Base-by-base conservation (phyloP, 1,140 invertebrate genomes). In the Potamilus streckersoni region DNA sequence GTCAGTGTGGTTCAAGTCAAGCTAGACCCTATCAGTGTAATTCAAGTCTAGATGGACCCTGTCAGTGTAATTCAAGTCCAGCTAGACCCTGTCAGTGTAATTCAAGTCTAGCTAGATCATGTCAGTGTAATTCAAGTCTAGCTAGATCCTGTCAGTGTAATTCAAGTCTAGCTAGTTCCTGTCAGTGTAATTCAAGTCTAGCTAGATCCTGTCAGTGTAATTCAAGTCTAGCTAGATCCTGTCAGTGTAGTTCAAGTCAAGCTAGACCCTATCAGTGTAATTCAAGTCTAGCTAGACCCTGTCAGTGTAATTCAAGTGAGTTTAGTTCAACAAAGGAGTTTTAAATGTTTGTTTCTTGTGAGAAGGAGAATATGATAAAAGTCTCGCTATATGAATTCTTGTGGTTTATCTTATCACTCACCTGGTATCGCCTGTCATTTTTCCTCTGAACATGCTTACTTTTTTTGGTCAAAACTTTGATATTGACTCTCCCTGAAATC, bases 381-480 rank as follows among this genome's bases (percentile, higher is more conserved):
- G 38, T 17, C 11, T 72, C 49, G 15, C 59, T 63, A 13, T 63
- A 13, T 8, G 38, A 19, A 0, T 14, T 49, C n/a, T 20, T 62
- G 55, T 27, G 19, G 15, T 70, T 61, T 19, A 2, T 55, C 62
- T 23, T 19, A 72, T 60, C 17, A 23, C n/a, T 66, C 69, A 74
- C 75, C 69, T 77, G 55, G 31, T 77, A 59, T 72, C 56, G 60
- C 4, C 75, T 27, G 38, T 77, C 75, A 72, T 77, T 77, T 27
- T 72, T 77, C 23, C 70, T 71, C n/a, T 77, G 60, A 6, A 77
- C 75, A 61, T 56, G 19, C 6, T 69, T 17, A 17, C 64, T 71
- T 67, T 73, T 77, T 57, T 60, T 77, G 19, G 75, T 72, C n/a
- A 71, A 38, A 55, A 67, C 59, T 67, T 77, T 77, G 17, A 73